Base-by-base conservation (phyloP, 23 tunicate genomes). In the Halocynthia roretzi region DNA sequence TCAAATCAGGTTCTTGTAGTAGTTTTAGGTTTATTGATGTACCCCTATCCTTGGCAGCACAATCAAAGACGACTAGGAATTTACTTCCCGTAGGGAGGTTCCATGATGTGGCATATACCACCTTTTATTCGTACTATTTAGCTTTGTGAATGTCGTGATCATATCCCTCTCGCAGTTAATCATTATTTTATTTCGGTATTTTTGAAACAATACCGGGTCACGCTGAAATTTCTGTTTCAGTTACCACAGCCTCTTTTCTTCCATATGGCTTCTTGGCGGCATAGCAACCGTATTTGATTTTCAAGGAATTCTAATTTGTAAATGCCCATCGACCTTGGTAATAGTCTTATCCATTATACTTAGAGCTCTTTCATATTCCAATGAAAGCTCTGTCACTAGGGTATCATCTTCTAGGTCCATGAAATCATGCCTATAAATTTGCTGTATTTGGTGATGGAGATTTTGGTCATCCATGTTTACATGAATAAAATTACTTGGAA, bases 1-100 rank as follows among this genome's bases (percentile, higher is more conserved):
- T 80, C 9, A 84, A 6, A 62, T 84, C 77, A 53, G 87, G 87
- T 8, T 77, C 87, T 62, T 77, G 82, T 71, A 84, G 60, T 21
- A 68, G 21, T 56, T 50, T 62, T 5, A 53, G 48, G 49, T 81
- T 81, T 0, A 81, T 10, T 18, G 84, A 71, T 55, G 69, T 81
- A 8, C 84, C 84, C 0, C 50, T 56, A 52, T 1, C 7, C 9
- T 17, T 8, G 9, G 83, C 61, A 1, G 80, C 53, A 40, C 81
- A 77, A 44, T 77, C 81, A 62, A 61, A 77, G 15, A 63, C 81
- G 10, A 77, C 81, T 15, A 67, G 52, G 61, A 81, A 82, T 52
- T 82, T 82, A 21, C 51, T 20, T 4, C 84, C 72, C 2, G 86
- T 82, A 53, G 62, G 71, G n/a, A n/a, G n/a, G n/a, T n/a, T n/a